A percentile compares a stretch with the other conserved stretches of the same genome.
These are phyloP conservation scores for Dunckerocampus dactyliophorus DNA, from an alignment of 2,113 vertebrate species.

Conservation along the genomic window DNA sequence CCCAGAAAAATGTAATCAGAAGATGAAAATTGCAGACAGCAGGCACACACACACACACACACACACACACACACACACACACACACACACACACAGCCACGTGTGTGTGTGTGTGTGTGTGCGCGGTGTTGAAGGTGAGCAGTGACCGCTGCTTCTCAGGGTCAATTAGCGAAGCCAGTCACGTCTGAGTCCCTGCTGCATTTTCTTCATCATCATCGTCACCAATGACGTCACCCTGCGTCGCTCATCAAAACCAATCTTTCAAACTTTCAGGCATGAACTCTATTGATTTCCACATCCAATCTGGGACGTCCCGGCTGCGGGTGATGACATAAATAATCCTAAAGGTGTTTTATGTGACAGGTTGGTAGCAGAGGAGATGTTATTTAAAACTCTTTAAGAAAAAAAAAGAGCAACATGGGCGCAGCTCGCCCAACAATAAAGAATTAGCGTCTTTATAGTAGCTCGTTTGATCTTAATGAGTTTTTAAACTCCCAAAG, in stretches of 20 bases:
- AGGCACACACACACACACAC: no score
- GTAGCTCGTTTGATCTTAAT: constrained; percentile 4
- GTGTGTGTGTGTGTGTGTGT: background rate
- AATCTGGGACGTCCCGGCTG: background rate
- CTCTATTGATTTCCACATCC: background rate
- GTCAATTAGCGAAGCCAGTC: background rate
- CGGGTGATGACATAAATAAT: background rate
- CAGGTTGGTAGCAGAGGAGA: background rate
- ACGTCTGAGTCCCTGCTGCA: background rate
- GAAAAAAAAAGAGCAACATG: background rate
- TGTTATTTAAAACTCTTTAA: background rate
- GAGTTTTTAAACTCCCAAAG: constrained; percentile 2
- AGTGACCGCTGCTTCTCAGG: no score
- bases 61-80: no score
- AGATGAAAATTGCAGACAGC: no score
- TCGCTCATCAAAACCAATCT: background rate
- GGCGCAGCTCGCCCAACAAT: background rate
- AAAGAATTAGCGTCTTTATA: constrained; percentile 1
- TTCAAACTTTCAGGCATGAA: no score
- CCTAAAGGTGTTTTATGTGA: background rate
- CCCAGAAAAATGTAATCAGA: no score
- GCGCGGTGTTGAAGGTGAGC: background rate
- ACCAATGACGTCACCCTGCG: no score
- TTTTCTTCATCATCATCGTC: background rate
- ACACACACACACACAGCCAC: no score